Conservation (phyloP, 2,797 vertebrate genomes). For the Gobionotothen gibberifrons region DNA sequence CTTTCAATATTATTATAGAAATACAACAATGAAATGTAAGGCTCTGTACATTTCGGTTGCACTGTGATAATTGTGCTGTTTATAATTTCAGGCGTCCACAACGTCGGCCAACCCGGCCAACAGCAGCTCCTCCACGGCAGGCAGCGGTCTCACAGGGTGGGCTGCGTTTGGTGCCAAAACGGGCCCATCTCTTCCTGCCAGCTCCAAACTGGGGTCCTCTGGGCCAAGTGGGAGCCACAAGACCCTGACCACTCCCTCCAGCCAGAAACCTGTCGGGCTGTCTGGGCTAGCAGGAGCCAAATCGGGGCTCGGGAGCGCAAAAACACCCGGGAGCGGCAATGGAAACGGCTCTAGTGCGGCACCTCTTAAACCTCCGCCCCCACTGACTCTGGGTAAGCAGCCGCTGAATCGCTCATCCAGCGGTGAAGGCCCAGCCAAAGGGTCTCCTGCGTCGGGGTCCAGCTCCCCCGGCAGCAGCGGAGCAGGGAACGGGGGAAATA, state of each 20-base stretch:
- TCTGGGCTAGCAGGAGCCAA: constrained; percentile 89
- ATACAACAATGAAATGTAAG: neutral
- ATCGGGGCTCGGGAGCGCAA: constrained; percentile 85
- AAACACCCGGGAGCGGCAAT: constrained; percentile 82
- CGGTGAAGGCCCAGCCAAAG: constrained; percentile 91
- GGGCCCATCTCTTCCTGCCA: constrained; percentile 85
- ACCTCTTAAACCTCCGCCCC: constrained; percentile 90
- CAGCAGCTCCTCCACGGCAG: constrained; percentile 85
- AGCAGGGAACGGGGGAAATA: constrained; percentile 76
- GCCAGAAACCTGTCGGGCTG: constrained; percentile 91
- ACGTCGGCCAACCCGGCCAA: constrained; percentile 88
- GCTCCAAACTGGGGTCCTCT: constrained; percentile 88
- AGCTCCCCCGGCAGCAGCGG: constrained; percentile 62
- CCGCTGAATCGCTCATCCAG: constrained; percentile 91
- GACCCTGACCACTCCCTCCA: constrained; percentile 82
- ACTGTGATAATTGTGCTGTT: neutral
- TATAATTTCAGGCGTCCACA: constrained; percentile 82
- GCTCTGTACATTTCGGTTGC: neutral
- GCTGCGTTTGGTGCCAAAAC: constrained; percentile 96
- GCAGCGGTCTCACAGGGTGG: constrained; percentile 95
- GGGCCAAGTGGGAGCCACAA: constrained; percentile 86
- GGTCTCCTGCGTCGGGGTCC: constrained; percentile 83
- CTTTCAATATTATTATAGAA: neutral
- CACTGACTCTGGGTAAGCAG: constrained; percentile 93
- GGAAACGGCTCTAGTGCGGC: constrained; percentile 80